Evolutionary conservation across 2,797 vertebrate species (phyloP).

Genomic region (Phataginus tricuspis): DNA sequence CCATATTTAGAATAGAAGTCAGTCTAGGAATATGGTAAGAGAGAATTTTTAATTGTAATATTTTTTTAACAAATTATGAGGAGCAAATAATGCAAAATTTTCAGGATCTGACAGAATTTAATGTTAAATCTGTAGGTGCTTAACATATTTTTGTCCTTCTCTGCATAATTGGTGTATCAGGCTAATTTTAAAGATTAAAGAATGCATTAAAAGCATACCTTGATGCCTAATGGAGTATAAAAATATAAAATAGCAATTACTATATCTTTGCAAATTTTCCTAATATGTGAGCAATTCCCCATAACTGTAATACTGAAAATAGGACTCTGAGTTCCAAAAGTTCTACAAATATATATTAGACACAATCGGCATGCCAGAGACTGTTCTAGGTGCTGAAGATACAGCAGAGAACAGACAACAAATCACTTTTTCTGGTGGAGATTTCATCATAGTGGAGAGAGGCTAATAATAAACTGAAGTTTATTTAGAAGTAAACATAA

Average conservation of each 20-base stretch:
- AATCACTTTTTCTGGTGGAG: neutral
- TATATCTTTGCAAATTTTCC: neutral
- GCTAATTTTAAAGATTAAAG: constrained; percentile 16
- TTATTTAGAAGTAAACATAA: neutral
- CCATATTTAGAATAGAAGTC: neutral
- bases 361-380: neutral
- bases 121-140: neutral
- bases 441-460: neutral
- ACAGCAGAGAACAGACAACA: neutral
- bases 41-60: neutral
- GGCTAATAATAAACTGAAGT: neutral
- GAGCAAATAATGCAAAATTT: neutral
- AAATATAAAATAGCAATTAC: neutral
- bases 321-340: neutral
- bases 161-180: neutral
- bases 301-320: neutral
- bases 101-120: neutral
- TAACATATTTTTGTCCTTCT: neutral
- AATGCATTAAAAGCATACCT: neutral
- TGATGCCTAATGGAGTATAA: neutral
- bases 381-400: neutral
- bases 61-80: neutral
- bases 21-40: neutral
- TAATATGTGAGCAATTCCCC: neutral
- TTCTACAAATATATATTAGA: neutral